Conservation (phyloP, 1,140 invertebrate genomes). For the Drosophila leontia region DNA sequence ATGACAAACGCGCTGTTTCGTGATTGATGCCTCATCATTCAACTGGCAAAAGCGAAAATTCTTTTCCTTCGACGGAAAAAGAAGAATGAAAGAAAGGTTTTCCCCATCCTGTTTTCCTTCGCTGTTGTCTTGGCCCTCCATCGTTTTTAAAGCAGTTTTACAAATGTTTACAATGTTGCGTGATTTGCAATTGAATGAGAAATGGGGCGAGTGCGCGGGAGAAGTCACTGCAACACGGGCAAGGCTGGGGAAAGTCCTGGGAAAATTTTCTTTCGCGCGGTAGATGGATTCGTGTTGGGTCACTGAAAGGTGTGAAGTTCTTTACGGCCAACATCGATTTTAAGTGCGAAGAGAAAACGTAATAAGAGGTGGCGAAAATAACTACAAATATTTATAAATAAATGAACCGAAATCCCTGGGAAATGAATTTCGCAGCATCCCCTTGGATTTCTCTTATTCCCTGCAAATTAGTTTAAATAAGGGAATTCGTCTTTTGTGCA, state of each 20-base stretch:
- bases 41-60: constrained; percentile 64
- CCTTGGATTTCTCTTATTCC: background rate
- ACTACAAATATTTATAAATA: constrained; percentile 38
- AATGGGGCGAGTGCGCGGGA: background rate
- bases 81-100: constrained; percentile 10
- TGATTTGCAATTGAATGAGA: constrained; percentile 82
- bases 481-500: constrained; percentile 12
- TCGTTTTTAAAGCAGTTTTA: constrained; percentile 76
- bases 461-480: constrained; percentile 17
- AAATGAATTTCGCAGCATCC: constrained; percentile 1
- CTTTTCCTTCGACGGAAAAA: constrained; percentile 20
- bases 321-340: constrained; percentile 14
- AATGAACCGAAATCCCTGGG: constrained; percentile 12
- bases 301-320: constrained; percentile 42
- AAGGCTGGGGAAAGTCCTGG: constrained; percentile 7
- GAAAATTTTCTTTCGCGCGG: background rate
- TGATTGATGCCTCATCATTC: constrained; percentile 82
- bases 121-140: constrained; percentile 3
- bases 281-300: constrained; percentile 49
- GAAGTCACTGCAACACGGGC: constrained; percentile 31
- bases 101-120: background rate
- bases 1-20: constrained; percentile 71
- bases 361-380: background rate
- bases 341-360: background rate
- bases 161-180: constrained; percentile 83